phyloP scores from a whole-genome alignment of 1,140 invertebrate species.

The Platorchestia sp. region DNA sequence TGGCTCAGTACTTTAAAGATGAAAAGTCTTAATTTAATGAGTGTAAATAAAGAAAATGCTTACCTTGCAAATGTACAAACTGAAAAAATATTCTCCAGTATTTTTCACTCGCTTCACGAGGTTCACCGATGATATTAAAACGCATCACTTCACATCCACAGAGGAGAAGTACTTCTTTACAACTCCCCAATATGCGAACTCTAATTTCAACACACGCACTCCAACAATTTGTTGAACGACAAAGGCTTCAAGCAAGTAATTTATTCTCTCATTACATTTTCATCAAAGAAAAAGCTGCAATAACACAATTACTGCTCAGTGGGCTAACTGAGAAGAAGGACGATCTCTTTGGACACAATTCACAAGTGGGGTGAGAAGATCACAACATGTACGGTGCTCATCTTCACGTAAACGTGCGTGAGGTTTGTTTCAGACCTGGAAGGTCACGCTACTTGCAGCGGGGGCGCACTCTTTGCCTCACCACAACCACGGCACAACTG shows the following conservation, averaged over 20 bases:
- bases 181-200: background rate
- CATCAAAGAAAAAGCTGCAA: background rate
- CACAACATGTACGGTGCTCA: background rate
- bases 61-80: background rate
- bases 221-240: background rate
- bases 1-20: too few species aligned
- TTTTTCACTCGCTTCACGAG: constrained; percentile 15
- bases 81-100: background rate
- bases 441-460: background rate
- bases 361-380: background rate
- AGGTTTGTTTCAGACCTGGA: constrained; percentile 30
- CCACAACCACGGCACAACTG: background rate
- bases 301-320: background rate
- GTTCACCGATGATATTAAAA: background rate
- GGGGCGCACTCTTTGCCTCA: background rate
- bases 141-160: background rate
- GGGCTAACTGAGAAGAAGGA: background rate
- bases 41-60: background rate
- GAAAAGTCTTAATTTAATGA: background rate
- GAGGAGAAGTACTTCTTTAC: background rate
- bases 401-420: constrained; percentile 35
- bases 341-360: background rate
- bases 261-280: background rate
- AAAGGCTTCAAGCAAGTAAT: background rate
- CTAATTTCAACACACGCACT: background rate